phyloP scores from a whole-genome alignment of 2,888 invertebrate species.

The Stictocephala bisonia region DNA sequence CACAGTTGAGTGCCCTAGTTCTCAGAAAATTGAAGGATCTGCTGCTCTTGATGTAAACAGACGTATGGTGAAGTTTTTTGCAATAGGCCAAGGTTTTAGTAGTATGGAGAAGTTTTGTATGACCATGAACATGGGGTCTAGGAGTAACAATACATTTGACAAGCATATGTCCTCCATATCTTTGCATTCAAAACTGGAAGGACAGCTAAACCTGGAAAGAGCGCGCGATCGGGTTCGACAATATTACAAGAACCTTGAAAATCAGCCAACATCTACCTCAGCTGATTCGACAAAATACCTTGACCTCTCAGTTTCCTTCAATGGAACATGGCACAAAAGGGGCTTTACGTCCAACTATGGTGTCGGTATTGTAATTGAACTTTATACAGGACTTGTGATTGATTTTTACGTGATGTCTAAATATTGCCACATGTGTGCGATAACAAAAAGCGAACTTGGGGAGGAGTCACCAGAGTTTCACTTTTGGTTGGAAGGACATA shows the following conservation, averaged over 20 bases:
- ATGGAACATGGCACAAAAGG: conserved; percentile 24
- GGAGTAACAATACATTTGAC: not conserved
- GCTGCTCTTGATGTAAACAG: conserved; percentile 24
- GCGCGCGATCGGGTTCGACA: not conserved
- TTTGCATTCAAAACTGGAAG: not conserved
- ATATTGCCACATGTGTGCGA: conserved; percentile 12
- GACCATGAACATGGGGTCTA: conserved; percentile 11
- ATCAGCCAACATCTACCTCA: too few species aligned
- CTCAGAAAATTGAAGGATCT: too few species aligned
- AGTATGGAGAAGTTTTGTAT: conserved; percentile 1
- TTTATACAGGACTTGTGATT: conserved; percentile 18
- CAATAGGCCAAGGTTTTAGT: not conserved
- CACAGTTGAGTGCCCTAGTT: too few species aligned
- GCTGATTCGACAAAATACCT: not conserved
- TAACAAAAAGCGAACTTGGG: not conserved
- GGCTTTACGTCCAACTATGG: conserved; percentile 24
- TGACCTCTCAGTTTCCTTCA: conserved; percentile 11
- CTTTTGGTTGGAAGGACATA: conserved; percentile 22
- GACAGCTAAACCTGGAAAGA: not conserved
- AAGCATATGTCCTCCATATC: not conserved
- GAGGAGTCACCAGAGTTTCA: not conserved
- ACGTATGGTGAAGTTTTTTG: not conserved
- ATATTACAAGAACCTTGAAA: not conserved
- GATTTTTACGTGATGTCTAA: conserved; percentile 20
- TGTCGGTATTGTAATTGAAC: conserved; percentile 5